Conservation (phyloP, 2,797 vertebrate genomes). For the Notolepis coatsorum region DNA sequence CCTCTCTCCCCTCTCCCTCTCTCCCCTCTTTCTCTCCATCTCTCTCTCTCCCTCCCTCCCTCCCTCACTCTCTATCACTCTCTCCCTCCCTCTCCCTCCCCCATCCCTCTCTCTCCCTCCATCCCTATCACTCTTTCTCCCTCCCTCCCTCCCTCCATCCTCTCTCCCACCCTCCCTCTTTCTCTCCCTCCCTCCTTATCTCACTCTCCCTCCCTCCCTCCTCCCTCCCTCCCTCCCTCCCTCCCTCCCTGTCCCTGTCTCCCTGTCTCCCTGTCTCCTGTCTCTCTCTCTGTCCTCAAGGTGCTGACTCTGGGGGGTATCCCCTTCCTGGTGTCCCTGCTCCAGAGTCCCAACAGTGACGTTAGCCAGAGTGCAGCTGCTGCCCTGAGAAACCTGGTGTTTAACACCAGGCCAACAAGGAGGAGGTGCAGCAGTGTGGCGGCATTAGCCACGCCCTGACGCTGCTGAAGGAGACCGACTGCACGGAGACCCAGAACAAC, state of each 20-base stretch:
- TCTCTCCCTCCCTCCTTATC: too few relatives aligned
- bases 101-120: too few relatives aligned
- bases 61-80: background rate
- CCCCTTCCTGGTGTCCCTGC: conserved; percentile 82
- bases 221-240: background rate
- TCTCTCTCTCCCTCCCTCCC: background rate
- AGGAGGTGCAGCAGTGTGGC: conserved; percentile 82
- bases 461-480: conserved; percentile 83
- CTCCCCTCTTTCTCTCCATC: background rate
- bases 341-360: conserved; percentile 79
- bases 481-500: conserved; percentile 89
- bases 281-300: conserved; percentile 65
- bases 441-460: conserved; percentile 85
- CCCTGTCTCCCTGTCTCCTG: background rate
- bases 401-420: conserved; percentile 86
- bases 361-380: conserved; percentile 85
- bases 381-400: conserved; percentile 92
- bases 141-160: too few relatives aligned
- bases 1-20: too few relatives aligned
- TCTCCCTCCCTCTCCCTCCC: too few relatives aligned
- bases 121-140: too few relatives aligned
- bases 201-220: background rate
- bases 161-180: too few relatives aligned
- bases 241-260: background rate
- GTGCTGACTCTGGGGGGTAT: conserved; percentile 86